These are phyloP conservation scores for Ellobius talpinus DNA, from an alignment of 2,113 vertebrate species.

Conservation along the genomic window DNA sequence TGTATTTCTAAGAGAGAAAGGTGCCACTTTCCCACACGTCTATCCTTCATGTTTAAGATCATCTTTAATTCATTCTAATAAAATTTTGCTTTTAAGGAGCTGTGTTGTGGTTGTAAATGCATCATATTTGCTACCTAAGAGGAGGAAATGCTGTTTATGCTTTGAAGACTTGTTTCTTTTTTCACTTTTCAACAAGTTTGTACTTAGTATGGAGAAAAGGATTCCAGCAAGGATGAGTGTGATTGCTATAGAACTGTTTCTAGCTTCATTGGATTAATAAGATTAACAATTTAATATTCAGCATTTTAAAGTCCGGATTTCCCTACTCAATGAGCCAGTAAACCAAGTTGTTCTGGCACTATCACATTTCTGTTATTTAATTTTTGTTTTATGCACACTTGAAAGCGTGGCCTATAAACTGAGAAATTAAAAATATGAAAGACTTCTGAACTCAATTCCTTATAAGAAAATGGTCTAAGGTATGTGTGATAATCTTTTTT, in stretches of 20 bases:
- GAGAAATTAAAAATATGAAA: slow-evolving; percentile 5
- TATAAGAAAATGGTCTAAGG: slow-evolving; percentile 12
- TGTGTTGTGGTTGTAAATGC: not conserved
- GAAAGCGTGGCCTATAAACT: slow-evolving; percentile 18
- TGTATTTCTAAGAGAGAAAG: slow-evolving; percentile 16
- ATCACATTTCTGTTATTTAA: slow-evolving; percentile 37
- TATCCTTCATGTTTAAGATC: not conserved
- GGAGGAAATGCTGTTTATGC: slow-evolving; percentile 1
- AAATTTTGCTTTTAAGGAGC: slow-evolving; percentile 4
- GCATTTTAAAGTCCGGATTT: not conserved
- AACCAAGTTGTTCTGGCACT: not conserved
- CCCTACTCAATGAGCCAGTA: not conserved
- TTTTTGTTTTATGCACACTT: slow-evolving; percentile 14
- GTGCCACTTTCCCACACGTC: not conserved
- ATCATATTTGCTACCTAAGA: not conserved
- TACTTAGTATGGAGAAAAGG: not conserved
- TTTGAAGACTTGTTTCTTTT: not conserved
- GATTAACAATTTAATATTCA: not conserved
- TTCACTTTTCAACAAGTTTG: not conserved
- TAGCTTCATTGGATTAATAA: not conserved
- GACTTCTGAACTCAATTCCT: slow-evolving; percentile 15
- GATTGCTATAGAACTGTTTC: not conserved
- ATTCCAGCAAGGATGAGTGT: not conserved
- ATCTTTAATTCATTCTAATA: not conserved
- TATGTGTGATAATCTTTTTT: not conserved